These are phyloP conservation scores for Proterorhinus semilunaris DNA, from an alignment of 2,113 vertebrate species.

Conservation along the genomic window DNA sequence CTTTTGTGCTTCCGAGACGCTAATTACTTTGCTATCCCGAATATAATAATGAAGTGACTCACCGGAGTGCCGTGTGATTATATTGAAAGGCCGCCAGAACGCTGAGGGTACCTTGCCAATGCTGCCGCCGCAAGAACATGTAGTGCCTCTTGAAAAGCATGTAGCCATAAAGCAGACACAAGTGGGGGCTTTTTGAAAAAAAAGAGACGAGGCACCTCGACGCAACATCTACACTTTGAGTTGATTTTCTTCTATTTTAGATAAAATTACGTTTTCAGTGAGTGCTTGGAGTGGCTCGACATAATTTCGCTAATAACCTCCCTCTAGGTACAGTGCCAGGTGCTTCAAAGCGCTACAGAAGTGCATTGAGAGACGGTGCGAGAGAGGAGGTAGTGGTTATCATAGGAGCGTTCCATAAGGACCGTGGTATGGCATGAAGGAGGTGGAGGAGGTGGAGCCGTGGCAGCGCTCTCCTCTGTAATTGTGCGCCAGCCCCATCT, in stretches of 20 bases:
- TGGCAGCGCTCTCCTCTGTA: conserved; percentile 45
- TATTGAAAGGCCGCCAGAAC: conserved; percentile 55
- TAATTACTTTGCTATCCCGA: conserved; percentile 48
- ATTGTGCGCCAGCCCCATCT: conserved; percentile 58
- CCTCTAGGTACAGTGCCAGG: conserved; percentile 29
- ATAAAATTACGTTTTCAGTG: conserved; percentile 46
- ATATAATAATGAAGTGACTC: conserved; percentile 58
- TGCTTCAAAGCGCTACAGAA: conserved; percentile 18
- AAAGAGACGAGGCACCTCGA: conserved; percentile 16
- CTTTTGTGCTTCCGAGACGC: conserved; percentile 38
- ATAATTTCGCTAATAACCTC: conserved; percentile 51
- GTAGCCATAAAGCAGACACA: conserved; percentile 31
- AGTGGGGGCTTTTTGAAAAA: conserved; percentile 37
- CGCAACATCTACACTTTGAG: conserved; percentile 22
- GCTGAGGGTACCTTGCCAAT: conserved; percentile 51
- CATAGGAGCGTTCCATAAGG: conserved; percentile 24
- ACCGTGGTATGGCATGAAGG: conserved; percentile 44
- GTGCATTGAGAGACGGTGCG: conserved; percentile 4
- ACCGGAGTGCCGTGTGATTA: conserved; percentile 66
- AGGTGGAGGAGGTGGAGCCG: conserved; percentile 45
- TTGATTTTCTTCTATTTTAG: conserved; percentile 20
- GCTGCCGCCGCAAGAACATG: conserved; percentile 32
- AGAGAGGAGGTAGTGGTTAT: conserved; percentile 18
- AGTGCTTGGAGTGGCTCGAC: conserved; percentile 41
- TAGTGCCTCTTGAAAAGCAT: conserved; percentile 30